Evolutionary conservation across 2,888 invertebrate genomes (phyloP).

Genomic region (Cremastobaeus sp.): DNA sequence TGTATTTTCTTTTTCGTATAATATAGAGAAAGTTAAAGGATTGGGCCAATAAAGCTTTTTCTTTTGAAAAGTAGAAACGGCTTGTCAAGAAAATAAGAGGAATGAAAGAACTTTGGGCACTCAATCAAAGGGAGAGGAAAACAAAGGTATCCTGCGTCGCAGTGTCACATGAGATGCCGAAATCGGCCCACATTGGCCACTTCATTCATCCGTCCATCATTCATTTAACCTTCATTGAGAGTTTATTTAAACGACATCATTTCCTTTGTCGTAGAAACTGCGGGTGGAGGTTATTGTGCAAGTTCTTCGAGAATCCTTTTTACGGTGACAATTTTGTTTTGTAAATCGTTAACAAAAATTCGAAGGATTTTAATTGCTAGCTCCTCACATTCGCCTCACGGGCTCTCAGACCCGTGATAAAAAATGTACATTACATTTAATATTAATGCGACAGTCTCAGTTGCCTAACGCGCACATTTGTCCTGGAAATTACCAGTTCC

Average conservation of each 20-base stretch:
- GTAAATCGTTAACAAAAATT: constrained; percentile 4
- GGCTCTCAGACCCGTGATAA: no score
- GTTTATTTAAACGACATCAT: constrained; percentile 67
- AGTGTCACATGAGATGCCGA: constrained; percentile 77
- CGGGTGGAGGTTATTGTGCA: constrained; percentile 64
- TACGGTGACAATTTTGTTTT: constrained; percentile 48
- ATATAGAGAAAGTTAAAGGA: background rate
- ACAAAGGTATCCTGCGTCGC: constrained; percentile 74
- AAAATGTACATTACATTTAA: background rate
- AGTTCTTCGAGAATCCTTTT: constrained; percentile 30
- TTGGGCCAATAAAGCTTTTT: constrained; percentile 19
- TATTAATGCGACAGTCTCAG: background rate
- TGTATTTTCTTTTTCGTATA: no score
- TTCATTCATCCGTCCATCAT: constrained; percentile 78
- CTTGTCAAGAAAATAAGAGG: constrained; percentile 43
- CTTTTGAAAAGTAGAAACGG: constrained; percentile 14
- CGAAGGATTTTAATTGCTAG: no score
- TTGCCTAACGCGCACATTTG: no score
- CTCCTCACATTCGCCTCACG: no score
- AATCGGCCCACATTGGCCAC: constrained; percentile 78
- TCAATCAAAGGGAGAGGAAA: constrained; percentile 75
- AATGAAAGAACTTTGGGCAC: constrained; percentile 67
- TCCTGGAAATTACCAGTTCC: background rate
- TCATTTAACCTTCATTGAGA: constrained; percentile 61
- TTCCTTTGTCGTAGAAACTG: constrained; percentile 62